A percentile compares a stretch with the other conserved stretches of the same genome.
Conservation (phyloP, 53 echinoderm and acorn worm species). For the Temnopleurus reevesii region DNA sequence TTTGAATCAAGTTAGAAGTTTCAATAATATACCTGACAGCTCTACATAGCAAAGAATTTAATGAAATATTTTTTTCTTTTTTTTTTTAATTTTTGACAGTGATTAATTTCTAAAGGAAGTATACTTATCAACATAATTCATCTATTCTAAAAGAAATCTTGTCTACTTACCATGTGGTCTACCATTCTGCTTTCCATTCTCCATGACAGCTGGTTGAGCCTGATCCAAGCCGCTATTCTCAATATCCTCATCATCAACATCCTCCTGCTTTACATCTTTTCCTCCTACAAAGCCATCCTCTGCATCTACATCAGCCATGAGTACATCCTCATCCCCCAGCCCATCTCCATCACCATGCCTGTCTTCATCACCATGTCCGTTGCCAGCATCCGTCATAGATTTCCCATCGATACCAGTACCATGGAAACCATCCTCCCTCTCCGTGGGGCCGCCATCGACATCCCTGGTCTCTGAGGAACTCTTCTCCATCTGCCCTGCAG, state of each 20-base stretch:
- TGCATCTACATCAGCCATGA: slow-evolving; percentile 36
- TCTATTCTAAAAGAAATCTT: not conserved
- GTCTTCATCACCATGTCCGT: not conserved
- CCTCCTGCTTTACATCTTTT: not conserved
- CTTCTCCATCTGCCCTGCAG: slow-evolving; percentile 18
- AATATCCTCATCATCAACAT: not conserved
- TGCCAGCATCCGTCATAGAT: not conserved
- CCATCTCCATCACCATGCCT: not conserved
- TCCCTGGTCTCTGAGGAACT: slow-evolving; percentile 6
- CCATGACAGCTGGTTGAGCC: slow-evolving; percentile 9
- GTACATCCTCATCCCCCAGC: slow-evolving; percentile 10
- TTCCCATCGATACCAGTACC: not conserved
- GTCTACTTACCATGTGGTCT: slow-evolving; percentile 12
- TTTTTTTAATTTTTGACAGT: too few species aligned
- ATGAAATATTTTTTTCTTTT: too few species aligned
- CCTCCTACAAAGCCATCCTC: slow-evolving; percentile 34
- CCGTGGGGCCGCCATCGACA: not conserved
- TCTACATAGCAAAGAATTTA: too few species aligned
- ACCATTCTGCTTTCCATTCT: slow-evolving; percentile 51
- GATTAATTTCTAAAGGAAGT: too few species aligned
- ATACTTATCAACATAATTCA: too few species aligned
- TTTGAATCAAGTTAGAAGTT: too few species aligned
- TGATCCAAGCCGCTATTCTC: slow-evolving; percentile 31
- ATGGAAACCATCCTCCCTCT: slow-evolving; percentile 2
- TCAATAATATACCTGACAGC: too few species aligned